These are phyloP conservation scores for Ephydatia muelleri DNA, from an alignment of 37 sponge, comb jelly and placozoan species.

Conservation along the genomic window DNA sequence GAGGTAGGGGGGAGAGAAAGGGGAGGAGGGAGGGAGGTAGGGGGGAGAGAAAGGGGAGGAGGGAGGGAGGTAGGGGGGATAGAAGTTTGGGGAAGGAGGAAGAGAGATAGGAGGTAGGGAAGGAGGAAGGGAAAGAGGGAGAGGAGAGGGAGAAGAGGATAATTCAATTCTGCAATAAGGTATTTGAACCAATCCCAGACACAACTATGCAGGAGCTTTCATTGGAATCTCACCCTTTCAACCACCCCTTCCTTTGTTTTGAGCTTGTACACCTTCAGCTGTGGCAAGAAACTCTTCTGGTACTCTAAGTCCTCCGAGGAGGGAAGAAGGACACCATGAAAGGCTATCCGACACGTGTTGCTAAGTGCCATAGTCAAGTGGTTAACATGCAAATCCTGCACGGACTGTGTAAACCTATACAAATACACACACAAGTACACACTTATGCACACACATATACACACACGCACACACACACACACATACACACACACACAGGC, in stretches of 20 bases:
- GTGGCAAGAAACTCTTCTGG: too few species aligned
- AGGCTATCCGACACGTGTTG: too few species aligned
- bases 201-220: too few species aligned
- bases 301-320: too few species aligned
- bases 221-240: too few species aligned
- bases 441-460: neutral
- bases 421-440: conserved; percentile 12
- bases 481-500: neutral
- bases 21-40: neutral
- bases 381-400: neutral
- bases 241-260: conserved; percentile 77
- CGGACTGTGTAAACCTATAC: conserved; percentile 40
- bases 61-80: too few species aligned
- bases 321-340: too few species aligned
- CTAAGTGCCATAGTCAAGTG: too few species aligned
- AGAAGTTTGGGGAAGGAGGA: neutral
- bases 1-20: neutral
- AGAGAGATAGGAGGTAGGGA: neutral
- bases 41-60: too few species aligned
- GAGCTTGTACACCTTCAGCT: too few species aligned
- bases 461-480: neutral
- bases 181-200: too few species aligned
- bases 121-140: neutral
- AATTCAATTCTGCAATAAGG: neutral
- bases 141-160: too few species aligned